phyloP scores from a whole-genome alignment of 2,113 vertebrate genomes.

The Dicaeum eximium region DNA sequence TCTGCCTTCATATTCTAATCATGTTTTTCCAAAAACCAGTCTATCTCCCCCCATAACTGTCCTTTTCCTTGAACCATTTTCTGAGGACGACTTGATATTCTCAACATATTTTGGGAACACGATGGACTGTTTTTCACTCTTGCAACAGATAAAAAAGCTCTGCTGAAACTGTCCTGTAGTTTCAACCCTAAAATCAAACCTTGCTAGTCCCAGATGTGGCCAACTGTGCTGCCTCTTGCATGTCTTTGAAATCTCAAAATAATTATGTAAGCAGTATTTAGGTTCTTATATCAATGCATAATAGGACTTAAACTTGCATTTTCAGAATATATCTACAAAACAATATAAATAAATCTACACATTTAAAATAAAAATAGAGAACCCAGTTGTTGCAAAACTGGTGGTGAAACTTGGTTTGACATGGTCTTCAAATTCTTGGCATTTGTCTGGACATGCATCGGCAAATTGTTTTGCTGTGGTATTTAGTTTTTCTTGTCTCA shows the following conservation, averaged over 20 bases:
- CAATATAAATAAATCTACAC: neutral
- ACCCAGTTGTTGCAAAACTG: fast-evolving
- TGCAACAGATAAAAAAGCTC: neutral
- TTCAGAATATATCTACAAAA: neutral
- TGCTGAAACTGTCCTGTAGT: neutral
- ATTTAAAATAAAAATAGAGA: neutral
- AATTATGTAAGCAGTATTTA: neutral
- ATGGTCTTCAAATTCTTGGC: neutral
- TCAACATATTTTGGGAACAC: neutral
- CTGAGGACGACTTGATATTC: neutral
- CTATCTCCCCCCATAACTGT: fast-evolving
- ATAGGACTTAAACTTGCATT: neutral
- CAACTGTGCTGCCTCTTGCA: neutral
- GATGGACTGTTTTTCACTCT: neutral
- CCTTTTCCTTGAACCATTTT: neutral
- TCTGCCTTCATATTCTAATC: neutral
- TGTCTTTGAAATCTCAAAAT: neutral
- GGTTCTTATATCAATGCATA: neutral
- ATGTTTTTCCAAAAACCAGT: neutral
- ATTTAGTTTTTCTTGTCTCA: neutral
- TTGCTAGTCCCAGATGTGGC: neutral
- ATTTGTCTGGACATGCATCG: neutral
- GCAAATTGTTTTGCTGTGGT: neutral
- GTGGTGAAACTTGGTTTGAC: neutral
- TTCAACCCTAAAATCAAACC: neutral